Conservation (phyloP, 2,888 invertebrate genomes). For the Agrochola macilenta region DNA sequence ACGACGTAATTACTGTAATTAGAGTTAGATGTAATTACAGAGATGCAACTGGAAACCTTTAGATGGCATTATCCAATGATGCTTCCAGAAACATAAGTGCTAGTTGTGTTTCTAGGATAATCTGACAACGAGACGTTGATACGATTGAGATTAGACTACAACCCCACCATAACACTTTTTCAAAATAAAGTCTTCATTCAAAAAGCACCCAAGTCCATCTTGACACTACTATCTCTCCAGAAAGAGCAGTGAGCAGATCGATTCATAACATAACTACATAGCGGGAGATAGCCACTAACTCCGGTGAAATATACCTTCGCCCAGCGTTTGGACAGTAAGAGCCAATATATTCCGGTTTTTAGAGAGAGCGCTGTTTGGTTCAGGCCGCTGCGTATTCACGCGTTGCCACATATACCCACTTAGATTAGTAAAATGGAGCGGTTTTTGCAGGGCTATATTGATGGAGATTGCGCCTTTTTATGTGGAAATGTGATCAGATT, state of each 20-base stretch:
- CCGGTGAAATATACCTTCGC: constrained; percentile 67
- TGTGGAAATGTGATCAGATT: constrained; percentile 40
- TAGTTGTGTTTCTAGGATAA: background rate
- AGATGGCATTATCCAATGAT: background rate
- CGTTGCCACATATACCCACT: constrained; percentile 51
- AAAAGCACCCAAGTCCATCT: constrained; percentile 35
- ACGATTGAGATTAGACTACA: constrained; percentile 6
- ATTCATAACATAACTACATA: constrained; percentile 60
- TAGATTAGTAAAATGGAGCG: constrained; percentile 61
- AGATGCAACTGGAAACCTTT: background rate
- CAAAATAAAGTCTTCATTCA: constrained; percentile 32
- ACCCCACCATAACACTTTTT: background rate
- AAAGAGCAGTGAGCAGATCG: constrained; percentile 49
- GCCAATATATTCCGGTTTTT: constrained; percentile 68
- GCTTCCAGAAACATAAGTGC: background rate
- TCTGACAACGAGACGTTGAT: background rate
- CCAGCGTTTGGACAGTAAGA: constrained; percentile 65
- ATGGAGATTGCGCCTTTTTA: constrained; percentile 50
- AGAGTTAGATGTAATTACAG: background rate
- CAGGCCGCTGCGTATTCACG: constrained; percentile 51
- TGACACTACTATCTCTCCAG: constrained; percentile 37
- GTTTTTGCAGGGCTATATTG: constrained; percentile 50
- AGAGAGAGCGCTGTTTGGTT: constrained; percentile 63
- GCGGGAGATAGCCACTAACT: constrained; percentile 62
- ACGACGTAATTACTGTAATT: background rate